Conservation (phyloP, 2,113 vertebrate genomes). For the Proterorhinus semilunaris region DNA sequence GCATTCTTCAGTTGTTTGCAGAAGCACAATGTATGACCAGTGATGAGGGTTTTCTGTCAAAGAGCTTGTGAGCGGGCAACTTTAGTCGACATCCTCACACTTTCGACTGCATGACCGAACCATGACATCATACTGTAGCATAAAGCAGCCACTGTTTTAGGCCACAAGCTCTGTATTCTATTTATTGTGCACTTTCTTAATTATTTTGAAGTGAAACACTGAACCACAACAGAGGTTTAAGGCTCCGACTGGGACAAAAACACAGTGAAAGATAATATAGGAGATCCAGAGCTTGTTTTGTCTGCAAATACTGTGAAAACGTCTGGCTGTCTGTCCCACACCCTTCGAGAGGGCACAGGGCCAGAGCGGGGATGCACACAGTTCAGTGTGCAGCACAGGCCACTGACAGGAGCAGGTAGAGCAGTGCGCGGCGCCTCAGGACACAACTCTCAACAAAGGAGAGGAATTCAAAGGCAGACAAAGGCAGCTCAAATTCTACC, state of each 20-base stretch:
- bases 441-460: slow-evolving; percentile 29
- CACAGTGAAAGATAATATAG: slow-evolving; percentile 35
- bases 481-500: neutral
- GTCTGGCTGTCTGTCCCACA: slow-evolving; percentile 50
- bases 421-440: slow-evolving; percentile 28
- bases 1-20: slow-evolving; percentile 54
- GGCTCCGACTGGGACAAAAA: slow-evolving; percentile 30
- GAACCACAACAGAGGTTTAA: slow-evolving; percentile 22
- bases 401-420: slow-evolving; percentile 42
- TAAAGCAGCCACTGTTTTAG: slow-evolving; percentile 63
- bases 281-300: slow-evolving; percentile 64
- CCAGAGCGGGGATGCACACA: slow-evolving; percentile 50
- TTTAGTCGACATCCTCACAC: slow-evolving; percentile 28
- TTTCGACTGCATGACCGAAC: slow-evolving; percentile 28
- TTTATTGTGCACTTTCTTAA: slow-evolving; percentile 5
- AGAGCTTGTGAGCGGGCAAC: slow-evolving; percentile 3
- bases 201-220: neutral
- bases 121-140: slow-evolving; percentile 63
- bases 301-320: slow-evolving; percentile 61
- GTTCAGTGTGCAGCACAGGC: slow-evolving; percentile 42
- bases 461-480: slow-evolving; percentile 8
- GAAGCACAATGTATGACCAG: slow-evolving; percentile 29
- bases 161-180: slow-evolving; percentile 24
- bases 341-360: slow-evolving; percentile 30
- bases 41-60: slow-evolving; percentile 52